phyloP scores from a whole-genome alignment of 2,888 invertebrate genomes.

The Ecliptopera silaceata region DNA sequence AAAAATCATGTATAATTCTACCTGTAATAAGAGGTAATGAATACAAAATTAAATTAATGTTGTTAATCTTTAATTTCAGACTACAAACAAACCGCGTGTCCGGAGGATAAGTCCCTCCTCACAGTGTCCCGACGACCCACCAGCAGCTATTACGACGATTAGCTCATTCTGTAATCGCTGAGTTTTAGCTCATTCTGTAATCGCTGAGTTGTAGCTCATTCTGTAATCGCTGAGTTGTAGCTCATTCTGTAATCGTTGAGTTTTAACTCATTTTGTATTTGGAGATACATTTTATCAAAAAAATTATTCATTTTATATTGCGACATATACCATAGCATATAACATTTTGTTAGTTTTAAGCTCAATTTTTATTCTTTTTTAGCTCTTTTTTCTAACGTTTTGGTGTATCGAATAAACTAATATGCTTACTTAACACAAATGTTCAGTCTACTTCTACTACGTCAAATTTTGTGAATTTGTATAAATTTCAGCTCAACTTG shows the following conservation, averaged over 20 bases:
- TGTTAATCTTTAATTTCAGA: conserved; percentile 54
- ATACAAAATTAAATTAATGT: background rate
- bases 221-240: background rate
- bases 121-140: conserved; percentile 72
- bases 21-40: background rate
- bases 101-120: conserved; percentile 68
- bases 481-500: too few species aligned
- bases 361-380: too few species aligned
- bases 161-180: conserved; percentile 27
- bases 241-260: background rate
- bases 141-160: conserved; percentile 70
- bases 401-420: too few species aligned
- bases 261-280: background rate
- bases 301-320: too few species aligned
- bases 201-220: background rate
- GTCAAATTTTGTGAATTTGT: too few species aligned
- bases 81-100: conserved; percentile 72
- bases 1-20: too few species aligned
- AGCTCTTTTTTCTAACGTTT: too few species aligned
- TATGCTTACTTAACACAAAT: too few species aligned
- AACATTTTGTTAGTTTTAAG: too few species aligned
- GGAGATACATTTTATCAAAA: too few species aligned
- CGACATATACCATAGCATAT: too few species aligned
- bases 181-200: background rate
- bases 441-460: too few species aligned